phyloP scores from a whole-genome alignment of 1,140 invertebrate species.

The Pseudomyrmex dendroicus region DNA sequence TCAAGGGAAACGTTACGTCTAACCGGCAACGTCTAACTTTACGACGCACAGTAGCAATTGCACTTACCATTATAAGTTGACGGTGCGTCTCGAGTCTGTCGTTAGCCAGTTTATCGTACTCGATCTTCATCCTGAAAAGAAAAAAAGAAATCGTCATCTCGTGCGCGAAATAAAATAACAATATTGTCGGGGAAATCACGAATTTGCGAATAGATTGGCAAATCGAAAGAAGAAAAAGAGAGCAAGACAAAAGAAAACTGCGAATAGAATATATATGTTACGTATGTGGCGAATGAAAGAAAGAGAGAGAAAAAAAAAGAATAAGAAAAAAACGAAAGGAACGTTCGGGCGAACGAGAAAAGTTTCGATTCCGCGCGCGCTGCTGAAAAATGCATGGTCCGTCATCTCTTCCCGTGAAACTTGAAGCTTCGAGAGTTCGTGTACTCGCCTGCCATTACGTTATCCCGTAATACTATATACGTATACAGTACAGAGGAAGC shows the following conservation, averaged over 20 bases:
- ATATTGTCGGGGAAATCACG: background rate
- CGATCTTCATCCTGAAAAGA: constrained; percentile 91
- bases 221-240: background rate
- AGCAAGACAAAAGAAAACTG: constrained; percentile 9
- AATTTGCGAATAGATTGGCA: background rate
- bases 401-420: constrained; percentile 47
- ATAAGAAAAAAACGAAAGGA: background rate
- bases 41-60: constrained; percentile 73
- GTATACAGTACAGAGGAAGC: constrained; percentile 63
- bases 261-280: constrained; percentile 44
- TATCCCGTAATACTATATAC: constrained; percentile 57
- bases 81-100: constrained; percentile 99
- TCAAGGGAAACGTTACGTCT: constrained; percentile 59
- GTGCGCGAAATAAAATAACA: constrained; percentile 9
- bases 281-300: constrained; percentile 53
- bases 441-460: constrained; percentile 74
- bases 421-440: constrained; percentile 55
- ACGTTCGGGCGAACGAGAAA: constrained; percentile 64
- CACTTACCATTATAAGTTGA: constrained; percentile 99
- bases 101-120: constrained; percentile 98
- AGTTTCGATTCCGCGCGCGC: constrained; percentile 63
- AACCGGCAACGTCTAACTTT: constrained; percentile 67
- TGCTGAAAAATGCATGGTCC: constrained; percentile 67
- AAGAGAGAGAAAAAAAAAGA: background rate
- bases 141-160: background rate